A percentile compares a stretch with the other conserved stretches of the same genome.
These are phyloP conservation scores for Myotis davidii DNA, from an alignment of 2,113 vertebrate species.

Conservation along the genomic window DNA sequence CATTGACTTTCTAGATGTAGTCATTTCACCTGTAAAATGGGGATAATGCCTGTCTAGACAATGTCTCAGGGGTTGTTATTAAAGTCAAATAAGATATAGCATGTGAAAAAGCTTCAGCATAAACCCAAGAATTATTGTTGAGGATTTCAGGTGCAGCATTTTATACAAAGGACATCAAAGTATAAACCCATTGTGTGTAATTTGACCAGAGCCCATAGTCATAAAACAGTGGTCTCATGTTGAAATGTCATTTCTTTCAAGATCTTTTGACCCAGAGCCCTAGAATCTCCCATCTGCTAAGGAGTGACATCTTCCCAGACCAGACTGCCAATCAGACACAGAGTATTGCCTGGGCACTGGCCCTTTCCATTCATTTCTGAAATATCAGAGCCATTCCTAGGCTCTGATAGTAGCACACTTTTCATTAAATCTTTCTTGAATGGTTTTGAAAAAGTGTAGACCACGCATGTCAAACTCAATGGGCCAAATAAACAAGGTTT, in stretches of 20 bases:
- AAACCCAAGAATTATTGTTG: neutral
- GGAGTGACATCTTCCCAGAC: neutral
- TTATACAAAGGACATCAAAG: neutral
- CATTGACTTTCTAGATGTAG: neutral
- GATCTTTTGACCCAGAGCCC: neutral
- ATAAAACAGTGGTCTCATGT: constrained; percentile 2
- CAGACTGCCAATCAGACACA: neutral
- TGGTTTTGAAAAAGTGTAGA: neutral
- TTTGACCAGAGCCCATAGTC: neutral
- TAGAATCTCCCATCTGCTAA: neutral
- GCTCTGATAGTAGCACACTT: neutral
- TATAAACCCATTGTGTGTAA: neutral
- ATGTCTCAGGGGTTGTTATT: neutral
- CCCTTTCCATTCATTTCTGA: constrained; percentile 19
- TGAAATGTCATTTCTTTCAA: constrained; percentile 18
- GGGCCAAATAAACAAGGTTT: too few relatives aligned
- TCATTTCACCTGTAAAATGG: constrained; percentile 2
- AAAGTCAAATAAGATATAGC: neutral
- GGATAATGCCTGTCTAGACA: neutral
- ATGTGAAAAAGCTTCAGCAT: neutral
- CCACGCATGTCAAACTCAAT: too few relatives aligned
- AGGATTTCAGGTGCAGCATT: neutral
- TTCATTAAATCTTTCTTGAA: neutral
- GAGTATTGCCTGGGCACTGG: neutral
- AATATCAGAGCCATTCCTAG: neutral